Percentiles rank a stretch among this genome's conserved stretches.
Evolutionary conservation across 2,888 invertebrate species (phyloP).

Genomic region (Drosophila ustulata): DNA sequence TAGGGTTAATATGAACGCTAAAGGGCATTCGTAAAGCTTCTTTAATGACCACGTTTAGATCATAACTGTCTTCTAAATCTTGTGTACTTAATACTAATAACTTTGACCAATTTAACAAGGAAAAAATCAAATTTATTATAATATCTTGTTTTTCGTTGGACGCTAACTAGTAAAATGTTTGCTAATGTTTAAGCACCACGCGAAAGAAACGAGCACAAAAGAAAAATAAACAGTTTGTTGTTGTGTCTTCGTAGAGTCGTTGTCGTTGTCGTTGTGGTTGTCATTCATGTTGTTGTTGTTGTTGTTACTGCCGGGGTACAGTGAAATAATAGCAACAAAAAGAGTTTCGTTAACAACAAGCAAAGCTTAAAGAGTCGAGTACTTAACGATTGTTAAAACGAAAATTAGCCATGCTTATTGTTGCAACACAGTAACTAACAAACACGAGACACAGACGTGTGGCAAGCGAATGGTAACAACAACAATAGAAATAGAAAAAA

Average conservation of each 20-base stretch:
- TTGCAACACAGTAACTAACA: conserved; percentile 65
- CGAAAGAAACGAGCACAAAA: conserved; percentile 37
- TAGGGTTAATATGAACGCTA: neutral
- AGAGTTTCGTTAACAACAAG: conserved; percentile 66
- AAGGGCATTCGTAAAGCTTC: neutral
- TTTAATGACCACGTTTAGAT: neutral
- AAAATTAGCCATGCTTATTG: conserved; percentile 78
- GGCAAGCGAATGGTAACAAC: conserved; percentile 57
- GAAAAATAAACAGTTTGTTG: conserved; percentile 32
- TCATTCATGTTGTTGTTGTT: conserved; percentile 24
- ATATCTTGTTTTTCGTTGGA: conserved; percentile 34
- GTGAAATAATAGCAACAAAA: conserved; percentile 34
- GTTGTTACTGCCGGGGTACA: conserved; percentile 41
- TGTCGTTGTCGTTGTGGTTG: conserved; percentile 35
- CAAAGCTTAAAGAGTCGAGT: conserved; percentile 64
- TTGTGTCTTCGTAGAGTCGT: conserved; percentile 28
- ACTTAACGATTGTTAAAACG: conserved; percentile 75
- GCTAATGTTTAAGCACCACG: conserved; percentile 58
- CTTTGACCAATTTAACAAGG: conserved; percentile 40
- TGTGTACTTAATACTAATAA: conserved; percentile 37
- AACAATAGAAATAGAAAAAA: conserved; percentile 40
- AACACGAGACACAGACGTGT: conserved; percentile 61
- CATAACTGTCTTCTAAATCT: conserved; percentile 11
- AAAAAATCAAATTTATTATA: conserved; percentile 24
- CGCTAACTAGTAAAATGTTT: conserved; percentile 28